Percentiles rank a stretch among this genome's conserved stretches.
Evolutionary conservation across 2,888 invertebrate genomes (phyloP).

Genomic region (Pseudoips prasinana): DNA sequence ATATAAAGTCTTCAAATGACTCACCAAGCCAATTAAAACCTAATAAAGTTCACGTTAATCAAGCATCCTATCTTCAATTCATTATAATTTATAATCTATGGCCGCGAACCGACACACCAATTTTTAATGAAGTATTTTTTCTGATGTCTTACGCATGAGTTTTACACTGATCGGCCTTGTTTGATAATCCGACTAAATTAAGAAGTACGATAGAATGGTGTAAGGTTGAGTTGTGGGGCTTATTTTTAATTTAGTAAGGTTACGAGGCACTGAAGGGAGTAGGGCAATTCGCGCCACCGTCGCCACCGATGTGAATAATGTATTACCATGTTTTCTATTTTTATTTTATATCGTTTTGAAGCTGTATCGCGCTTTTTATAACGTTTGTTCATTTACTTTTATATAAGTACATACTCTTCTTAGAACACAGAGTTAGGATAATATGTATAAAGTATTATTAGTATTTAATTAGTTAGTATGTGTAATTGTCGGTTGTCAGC

Average conservation of each 20-base stretch:
- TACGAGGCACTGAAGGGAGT: constrained; percentile 56
- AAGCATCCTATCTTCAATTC: not conserved
- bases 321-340: constrained; percentile 23
- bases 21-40: too few species aligned
- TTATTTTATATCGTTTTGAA: constrained; percentile 7
- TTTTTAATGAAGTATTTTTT: constrained; percentile 69
- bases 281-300: constrained; percentile 33
- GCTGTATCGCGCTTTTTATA: constrained; percentile 1
- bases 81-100: constrained; percentile 40
- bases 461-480: too few species aligned
- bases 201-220: constrained; percentile 44
- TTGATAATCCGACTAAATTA: constrained; percentile 46
- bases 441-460: too few species aligned
- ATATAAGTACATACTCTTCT: too few species aligned
- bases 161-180: constrained; percentile 59
- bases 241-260: constrained; percentile 35
- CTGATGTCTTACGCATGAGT: constrained; percentile 61
- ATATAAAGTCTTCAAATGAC: too few species aligned
- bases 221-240: constrained; percentile 9
- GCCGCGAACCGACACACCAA: constrained; percentile 47
- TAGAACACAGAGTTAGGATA: too few species aligned
- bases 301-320: constrained; percentile 1
- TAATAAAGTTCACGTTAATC: not conserved
- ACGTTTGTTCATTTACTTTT: too few species aligned
- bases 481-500: too few species aligned